These are phyloP conservation scores for Psilopogon haemacephalus DNA, from an alignment of 2,113 vertebrate genomes.

Conservation along the genomic window DNA sequence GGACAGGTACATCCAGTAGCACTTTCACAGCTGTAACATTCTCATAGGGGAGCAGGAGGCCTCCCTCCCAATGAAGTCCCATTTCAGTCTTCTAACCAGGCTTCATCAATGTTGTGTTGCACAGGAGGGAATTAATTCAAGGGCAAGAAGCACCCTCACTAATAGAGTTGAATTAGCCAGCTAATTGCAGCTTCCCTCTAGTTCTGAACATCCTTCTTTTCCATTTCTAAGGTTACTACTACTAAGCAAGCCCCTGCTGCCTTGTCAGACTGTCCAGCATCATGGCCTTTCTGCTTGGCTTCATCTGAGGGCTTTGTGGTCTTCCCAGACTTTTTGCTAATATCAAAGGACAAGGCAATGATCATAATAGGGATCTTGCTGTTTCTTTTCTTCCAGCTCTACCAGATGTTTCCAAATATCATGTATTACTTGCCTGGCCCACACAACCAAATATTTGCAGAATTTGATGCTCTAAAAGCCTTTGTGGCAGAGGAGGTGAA, in stretches of 20 bases:
- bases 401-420: constrained; percentile 77
- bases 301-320: neutral
- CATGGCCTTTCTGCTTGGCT: neutral
- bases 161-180: neutral
- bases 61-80: neutral
- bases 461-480: constrained; percentile 51
- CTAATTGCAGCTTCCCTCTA: neutral
- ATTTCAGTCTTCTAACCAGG: neutral
- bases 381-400: constrained; percentile 69
- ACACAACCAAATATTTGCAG: constrained; percentile 63
- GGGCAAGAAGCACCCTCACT: neutral
- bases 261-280: neutral
- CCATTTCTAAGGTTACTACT: neutral
- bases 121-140: neutral
- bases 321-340: neutral
- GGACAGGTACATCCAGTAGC: constrained; percentile 23
- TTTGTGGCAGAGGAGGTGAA: constrained; percentile 74
- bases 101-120: neutral
- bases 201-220: neutral
- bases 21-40: neutral
- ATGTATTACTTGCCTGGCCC: constrained; percentile 72
- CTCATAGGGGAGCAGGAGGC: neutral
- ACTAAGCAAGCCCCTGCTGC: neutral
- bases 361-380: neutral
- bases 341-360: neutral